Evolutionary conservation across 2,888 invertebrate species (phyloP).

Genomic region (Listrodromus nycthemerus): DNA sequence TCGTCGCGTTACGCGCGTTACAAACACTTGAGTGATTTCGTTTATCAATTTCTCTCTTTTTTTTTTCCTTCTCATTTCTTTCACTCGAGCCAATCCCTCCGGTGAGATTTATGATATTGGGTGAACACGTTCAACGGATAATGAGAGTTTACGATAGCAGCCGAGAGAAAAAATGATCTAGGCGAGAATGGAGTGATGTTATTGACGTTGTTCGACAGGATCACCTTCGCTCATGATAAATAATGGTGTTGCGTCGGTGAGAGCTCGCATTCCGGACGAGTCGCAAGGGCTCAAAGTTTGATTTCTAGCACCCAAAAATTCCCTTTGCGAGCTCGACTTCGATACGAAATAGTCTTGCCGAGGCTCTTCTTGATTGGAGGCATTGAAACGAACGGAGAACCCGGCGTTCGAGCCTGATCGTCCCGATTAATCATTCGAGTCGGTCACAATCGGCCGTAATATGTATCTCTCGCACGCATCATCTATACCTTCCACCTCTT

Average conservation of each 20-base stretch:
- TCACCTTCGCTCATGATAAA: constrained; percentile 52
- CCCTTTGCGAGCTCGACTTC: constrained; percentile 27
- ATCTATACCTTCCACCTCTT: constrained; percentile 27
- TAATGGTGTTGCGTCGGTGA: constrained; percentile 37
- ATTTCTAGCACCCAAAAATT: constrained; percentile 23
- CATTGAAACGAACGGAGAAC: constrained; percentile 68
- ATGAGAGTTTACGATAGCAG: constrained; percentile 30
- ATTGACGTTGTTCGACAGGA: constrained; percentile 58
- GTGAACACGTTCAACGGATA: constrained; percentile 47
- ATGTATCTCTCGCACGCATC: constrained; percentile 69
- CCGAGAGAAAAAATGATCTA: constrained; percentile 33
- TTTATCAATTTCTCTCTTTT: constrained; percentile 24
- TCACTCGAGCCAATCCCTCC: constrained; percentile 13
- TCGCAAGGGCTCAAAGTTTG: constrained; percentile 44
- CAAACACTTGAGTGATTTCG: constrained; percentile 18
- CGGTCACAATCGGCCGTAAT: constrained; percentile 75
- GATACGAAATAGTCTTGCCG: constrained; percentile 3
- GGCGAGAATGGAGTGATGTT: constrained; percentile 49
- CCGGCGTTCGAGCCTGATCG: constrained; percentile 68
- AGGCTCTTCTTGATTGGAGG: constrained; percentile 68
- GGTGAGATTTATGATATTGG: constrained; percentile 54
- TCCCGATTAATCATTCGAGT: constrained; percentile 76
- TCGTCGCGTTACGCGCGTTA: constrained; percentile 14
- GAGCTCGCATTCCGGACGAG: constrained; percentile 5
- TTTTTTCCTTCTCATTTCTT: constrained; percentile 11